Base-by-base conservation (phyloP, 2,113 vertebrate species). In the Tragulus kanchil region DNA sequence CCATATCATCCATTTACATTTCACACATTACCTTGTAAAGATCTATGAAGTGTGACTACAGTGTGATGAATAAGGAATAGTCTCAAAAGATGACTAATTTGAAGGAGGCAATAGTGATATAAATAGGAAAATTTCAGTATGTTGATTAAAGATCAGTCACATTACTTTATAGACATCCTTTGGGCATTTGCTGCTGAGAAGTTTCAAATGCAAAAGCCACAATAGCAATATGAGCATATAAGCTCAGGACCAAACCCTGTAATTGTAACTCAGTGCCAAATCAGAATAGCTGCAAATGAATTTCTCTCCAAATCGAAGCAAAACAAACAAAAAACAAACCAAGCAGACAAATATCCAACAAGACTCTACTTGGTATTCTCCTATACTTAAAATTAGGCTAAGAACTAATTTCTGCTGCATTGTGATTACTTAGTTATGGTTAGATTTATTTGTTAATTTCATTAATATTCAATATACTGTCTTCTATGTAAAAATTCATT, bases 21-120 rank as follows among this genome's bases (percentile, higher is more conserved):
- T 85, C 61, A 75, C 23, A 69, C 28, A 75, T 42, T 36, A 89
- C 73, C 83, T 83, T 92, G 86, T 78, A 73, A 97, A 89, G 89
- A 61, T 56, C 93, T 84, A 54, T 88, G 83, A 86, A n/a, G 81
- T 89, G 79, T 90, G 79, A 92, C 96, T 73, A 69, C 15, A 52
- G n/a, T 8, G 75, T 65, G 91, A 84, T 81, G 93, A 92, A 52
- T 36, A 85, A 90, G 52, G 61, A 91, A 65, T 21, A 58, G 67
- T 65, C 31, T 92, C 84, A 89, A 91, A 96, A 93, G 88, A 85
- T 79, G 79, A 69, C 23, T 31, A 69, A 73, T 89, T 75, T 69
- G 90, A 69, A 93, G 94, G 91, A 2, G 11, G 2, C 54, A 69
- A 56, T 78, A 42, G 45, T 64, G 62, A 90, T 90, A 13, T 67